Base-by-base conservation (phyloP, 1,140 invertebrate species). In the Cyclina sinensis region DNA sequence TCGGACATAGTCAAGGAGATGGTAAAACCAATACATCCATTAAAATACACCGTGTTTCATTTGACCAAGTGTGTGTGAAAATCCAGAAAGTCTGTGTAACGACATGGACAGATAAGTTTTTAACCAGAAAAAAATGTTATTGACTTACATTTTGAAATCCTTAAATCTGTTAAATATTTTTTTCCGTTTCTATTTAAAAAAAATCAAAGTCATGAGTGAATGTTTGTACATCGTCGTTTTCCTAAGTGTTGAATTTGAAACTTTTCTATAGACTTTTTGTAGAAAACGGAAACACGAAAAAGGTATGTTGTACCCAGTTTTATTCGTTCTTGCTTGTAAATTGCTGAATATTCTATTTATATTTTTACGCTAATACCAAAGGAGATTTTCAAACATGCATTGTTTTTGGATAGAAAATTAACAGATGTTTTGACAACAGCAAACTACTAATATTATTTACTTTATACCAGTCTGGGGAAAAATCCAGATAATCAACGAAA, bases 341-440 rank as follows among this genome's bases (percentile, higher is more conserved):
- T 78, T 78, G 74, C 74, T 78, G 54, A 35, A 51, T 78, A 78
- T 78, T n/a, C 54, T 78, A 78, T 78, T 78, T 78, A 78, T 51
- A 51, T 51, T 78, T 27, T 78, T 24, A 78, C 9, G 74, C 74
- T 78, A 78, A 27, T 78, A 78, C 74, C 74, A 78, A 78, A 78
- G 74, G 74, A 78, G 74, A 78, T 78, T 78, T 78, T 54, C 37
- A 70, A 14, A 74, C 70, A 30, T 74, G 43, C 24, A 48, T 74
- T 74, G 70, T 27, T 74, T 24, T 48, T 48, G 30, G 21, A 24
- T 74, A 39, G 2, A 3, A 27, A 62, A 62, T 4, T 27, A 24
- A 62, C 57, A 24, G n/a, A n/a, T n/a, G n/a, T n/a, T n/a, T n/a
- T n/a, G n/a, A n/a, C n/a, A n/a, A n/a, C n/a, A n/a, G n/a, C n/a